These are phyloP conservation scores for Hippocampus barbouri DNA, from an alignment of 2,113 vertebrate species.

Conservation along the genomic window DNA sequence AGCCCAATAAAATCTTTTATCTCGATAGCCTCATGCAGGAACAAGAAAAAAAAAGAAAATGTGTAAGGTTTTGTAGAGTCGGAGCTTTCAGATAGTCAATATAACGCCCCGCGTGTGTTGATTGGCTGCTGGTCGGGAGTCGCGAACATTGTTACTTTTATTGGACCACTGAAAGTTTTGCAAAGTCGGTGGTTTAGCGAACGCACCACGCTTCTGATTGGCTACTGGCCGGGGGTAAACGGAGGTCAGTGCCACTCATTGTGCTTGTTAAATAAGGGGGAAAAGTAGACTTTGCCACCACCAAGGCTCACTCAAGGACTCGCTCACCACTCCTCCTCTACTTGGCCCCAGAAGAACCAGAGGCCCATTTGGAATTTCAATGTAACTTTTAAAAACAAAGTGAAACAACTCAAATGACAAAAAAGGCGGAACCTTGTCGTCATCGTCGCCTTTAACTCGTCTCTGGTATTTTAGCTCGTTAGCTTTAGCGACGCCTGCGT, in stretches of 20 bases:
- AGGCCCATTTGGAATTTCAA: no score
- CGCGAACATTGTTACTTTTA: background rate
- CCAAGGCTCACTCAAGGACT: background rate
- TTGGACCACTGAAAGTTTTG: background rate
- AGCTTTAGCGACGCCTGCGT: background rate
- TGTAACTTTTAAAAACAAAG: background rate
- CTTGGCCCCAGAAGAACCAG: background rate
- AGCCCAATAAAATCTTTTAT: background rate
- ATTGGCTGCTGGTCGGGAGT: background rate
- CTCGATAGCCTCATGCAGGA: background rate
- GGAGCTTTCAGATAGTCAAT: background rate
- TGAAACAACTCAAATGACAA: background rate
- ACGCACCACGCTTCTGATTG: background rate
- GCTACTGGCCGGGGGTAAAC: background rate
- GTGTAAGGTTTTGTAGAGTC: background rate
- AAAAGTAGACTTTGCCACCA: conserved; percentile 1
- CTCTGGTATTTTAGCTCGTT: background rate
- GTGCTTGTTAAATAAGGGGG: background rate
- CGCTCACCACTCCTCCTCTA: background rate
- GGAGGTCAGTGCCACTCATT: conserved; percentile 2
- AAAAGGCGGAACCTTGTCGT: background rate
- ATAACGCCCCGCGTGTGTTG: background rate
- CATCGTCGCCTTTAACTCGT: background rate
- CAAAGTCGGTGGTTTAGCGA: background rate
- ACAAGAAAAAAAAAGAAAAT: background rate